Percentiles rank a stretch among this genome's conserved stretches.
phyloP scores from a whole-genome alignment of 2,113 vertebrate genomes.

The Murina feae region DNA sequence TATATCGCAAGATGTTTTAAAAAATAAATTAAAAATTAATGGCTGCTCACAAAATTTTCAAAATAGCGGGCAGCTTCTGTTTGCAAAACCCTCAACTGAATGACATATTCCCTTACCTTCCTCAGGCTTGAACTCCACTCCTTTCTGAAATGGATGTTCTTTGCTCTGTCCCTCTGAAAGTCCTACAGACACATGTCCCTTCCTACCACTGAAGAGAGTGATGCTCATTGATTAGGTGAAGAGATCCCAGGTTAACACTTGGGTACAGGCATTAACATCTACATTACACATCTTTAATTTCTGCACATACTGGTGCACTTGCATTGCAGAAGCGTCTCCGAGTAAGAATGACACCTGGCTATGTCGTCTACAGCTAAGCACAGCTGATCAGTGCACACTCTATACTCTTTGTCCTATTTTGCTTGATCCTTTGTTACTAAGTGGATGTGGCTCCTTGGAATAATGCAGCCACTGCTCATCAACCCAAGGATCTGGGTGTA shows the following conservation, averaged over 20 bases:
- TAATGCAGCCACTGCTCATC: not conserved
- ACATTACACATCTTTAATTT: not conserved
- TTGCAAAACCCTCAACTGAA: not conserved
- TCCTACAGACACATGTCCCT: not conserved
- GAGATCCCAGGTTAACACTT: not conserved
- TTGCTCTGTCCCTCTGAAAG: not conserved
- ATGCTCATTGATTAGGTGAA: not conserved
- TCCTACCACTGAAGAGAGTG: not conserved
- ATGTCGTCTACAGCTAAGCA: not conserved
- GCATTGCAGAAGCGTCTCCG: not conserved
- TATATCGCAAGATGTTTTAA: not conserved
- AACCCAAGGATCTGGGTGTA: not conserved
- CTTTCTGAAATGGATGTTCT: not conserved
- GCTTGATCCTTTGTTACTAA: not conserved
- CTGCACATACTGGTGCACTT: not conserved
- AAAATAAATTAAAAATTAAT: not conserved
- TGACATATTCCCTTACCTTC: not conserved
- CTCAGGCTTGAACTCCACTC: not conserved
- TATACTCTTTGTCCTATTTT: not conserved
- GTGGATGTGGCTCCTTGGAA: not conserved
- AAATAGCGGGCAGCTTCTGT: not conserved
- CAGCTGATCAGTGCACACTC: not conserved
- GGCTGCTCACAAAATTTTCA: not conserved
- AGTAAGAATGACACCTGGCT: not conserved
- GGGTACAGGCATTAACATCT: not conserved